Conservation (phyloP, 2,113 vertebrate genomes). For the Anser brachyrhynchus region DNA sequence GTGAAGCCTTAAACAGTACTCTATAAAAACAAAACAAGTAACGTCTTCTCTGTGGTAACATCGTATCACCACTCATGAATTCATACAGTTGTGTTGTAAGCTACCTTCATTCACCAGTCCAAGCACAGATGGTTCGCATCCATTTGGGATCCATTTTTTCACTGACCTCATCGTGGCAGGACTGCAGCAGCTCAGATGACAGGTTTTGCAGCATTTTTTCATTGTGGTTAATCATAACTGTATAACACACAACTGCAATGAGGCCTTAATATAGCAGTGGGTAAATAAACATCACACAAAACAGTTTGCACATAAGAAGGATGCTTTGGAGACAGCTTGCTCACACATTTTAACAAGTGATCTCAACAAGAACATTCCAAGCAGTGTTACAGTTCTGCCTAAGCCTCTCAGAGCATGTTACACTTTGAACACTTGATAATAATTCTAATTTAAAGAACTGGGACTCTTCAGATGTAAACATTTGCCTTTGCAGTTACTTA, state of each 20-base stretch:
- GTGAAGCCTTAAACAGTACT: not conserved
- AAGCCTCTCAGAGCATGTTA: not conserved
- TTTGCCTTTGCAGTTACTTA: not conserved
- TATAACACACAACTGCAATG: not conserved
- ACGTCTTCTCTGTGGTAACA: not conserved
- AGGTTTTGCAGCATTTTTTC: not conserved
- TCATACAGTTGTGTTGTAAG: not conserved
- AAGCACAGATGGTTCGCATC: not conserved
- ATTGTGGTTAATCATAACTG: not conserved
- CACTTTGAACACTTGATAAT: not conserved
- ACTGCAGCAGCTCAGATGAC: not conserved
- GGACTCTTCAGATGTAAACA: not conserved
- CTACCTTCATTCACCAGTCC: not conserved
- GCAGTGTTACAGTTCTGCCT: not conserved
- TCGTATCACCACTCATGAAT: not conserved
- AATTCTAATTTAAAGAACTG: not conserved
- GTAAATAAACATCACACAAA: not conserved
- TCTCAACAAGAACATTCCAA: not conserved
- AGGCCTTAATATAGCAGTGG: not conserved
- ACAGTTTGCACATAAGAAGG: not conserved
- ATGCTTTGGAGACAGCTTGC: not conserved
- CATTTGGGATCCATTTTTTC: not conserved
- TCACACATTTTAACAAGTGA: not conserved
- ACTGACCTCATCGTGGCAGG: not conserved
- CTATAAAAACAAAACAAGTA: not conserved